A percentile compares a stretch with the other conserved stretches of the same genome.
Conservation (phyloP, 2,113 vertebrate species). For the Stomatorhinus ivindoensis region DNA sequence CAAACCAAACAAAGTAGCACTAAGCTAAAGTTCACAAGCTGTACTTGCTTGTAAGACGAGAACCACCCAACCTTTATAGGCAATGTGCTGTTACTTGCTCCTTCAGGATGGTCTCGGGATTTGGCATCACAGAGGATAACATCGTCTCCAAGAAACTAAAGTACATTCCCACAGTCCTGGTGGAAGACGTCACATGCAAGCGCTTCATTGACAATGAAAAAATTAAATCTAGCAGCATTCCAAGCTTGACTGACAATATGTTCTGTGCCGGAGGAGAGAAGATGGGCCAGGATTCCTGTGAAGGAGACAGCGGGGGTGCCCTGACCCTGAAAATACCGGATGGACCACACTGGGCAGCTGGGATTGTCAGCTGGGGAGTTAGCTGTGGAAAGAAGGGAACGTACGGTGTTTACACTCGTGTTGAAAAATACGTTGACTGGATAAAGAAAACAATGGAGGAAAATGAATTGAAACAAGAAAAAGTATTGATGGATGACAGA, state of each 20-base stretch:
- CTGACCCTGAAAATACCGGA: constrained; percentile 55
- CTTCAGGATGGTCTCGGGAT: constrained; percentile 47
- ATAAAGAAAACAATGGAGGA: constrained; percentile 60
- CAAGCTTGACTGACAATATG: constrained; percentile 75
- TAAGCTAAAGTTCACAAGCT: not conserved
- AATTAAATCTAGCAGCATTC: constrained; percentile 49
- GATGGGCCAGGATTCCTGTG: constrained; percentile 70
- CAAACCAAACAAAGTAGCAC: not conserved
- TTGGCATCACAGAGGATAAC: constrained; percentile 14
- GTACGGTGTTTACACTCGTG: constrained; percentile 73
- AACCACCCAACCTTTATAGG: not conserved
- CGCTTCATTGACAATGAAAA: constrained; percentile 53
- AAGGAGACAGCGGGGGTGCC: constrained; percentile 72
- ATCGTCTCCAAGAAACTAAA: constrained; percentile 32
- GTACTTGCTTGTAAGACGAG: not conserved
- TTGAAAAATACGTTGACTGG: constrained; percentile 69
- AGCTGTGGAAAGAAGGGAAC: constrained; percentile 66
- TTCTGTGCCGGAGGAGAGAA: constrained; percentile 75
- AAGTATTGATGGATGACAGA: not conserved
- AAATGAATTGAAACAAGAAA: constrained; percentile 27
- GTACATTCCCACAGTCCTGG: constrained; percentile 42
- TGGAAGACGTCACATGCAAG: constrained; percentile 54
- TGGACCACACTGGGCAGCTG: constrained; percentile 66
- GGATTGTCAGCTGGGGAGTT: constrained; percentile 74
- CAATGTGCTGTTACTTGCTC: not conserved